Base-by-base conservation (phyloP, 2,797 vertebrate genomes). In the Tangara arthus region DNA sequence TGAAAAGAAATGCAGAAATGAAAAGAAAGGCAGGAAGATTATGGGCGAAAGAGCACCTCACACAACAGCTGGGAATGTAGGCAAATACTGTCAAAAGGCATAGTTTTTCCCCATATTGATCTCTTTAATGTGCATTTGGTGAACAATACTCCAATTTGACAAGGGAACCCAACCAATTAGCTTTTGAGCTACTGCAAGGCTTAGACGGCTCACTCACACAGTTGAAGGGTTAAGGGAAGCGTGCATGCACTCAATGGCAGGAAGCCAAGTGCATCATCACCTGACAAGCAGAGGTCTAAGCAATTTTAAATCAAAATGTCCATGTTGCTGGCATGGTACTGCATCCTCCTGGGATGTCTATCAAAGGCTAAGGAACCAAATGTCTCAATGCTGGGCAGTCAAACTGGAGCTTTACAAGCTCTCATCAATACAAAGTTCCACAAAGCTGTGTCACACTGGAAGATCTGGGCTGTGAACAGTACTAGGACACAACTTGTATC, bases 151-250 rank as follows among this genome's bases (percentile, higher is more conserved):
- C 39, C 39, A 66, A 27, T 66, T 39, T 35, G 53, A 84, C 39
- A 65, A 11, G 3, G 12, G 24, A 90, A 70, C 30, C 10, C 49
- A 87, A 8, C 2, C 15, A 82, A 64, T 26, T 12, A 73, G 27
- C n/a, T 87, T 72, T 59, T 44, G 61, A 66, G 39, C 30, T 65
- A 57, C 35, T 61, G 47, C 42, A 90, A 55, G 12, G n/a, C 37
- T 80, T 46, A 37, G 27, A 55, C 10, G 0, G 0, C 35, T 59
- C 5, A 1, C 5, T 73, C 11, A 30, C 1, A 0, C 22, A 14
- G 17, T 13, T 65, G 20, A 80, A 41, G 0, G 49, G 34, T 76
- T 15, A 63, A 85, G 12, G n/a, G 17, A 86, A 70, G 30, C 20
- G 32, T 11, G 30, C 27, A 63, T 23, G 19, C 12, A 68, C 11